Base-by-base conservation (phyloP, 2,113 vertebrate genomes). In the Kryptolebias marmoratus region DNA sequence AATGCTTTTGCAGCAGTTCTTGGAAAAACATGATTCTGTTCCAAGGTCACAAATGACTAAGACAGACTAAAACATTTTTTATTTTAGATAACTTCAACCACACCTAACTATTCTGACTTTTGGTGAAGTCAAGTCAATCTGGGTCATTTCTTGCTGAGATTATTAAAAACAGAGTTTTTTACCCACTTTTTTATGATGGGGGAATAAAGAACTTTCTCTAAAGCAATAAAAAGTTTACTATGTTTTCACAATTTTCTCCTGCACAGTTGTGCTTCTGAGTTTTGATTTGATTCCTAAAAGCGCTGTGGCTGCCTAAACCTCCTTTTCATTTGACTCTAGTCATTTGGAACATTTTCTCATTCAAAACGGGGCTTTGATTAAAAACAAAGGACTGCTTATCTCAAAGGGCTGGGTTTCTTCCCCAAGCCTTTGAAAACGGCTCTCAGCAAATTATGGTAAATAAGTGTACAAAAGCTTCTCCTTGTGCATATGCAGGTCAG, bases 371-470 rank as follows among this genome's bases (percentile, higher is more conserved):
- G 80, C 88, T 92, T 91, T 91, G 87, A 90, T 92, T 91, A 85
- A 90, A 92, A 91, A 91, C 81, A 90, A 92, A 87, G 76, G 76
- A 48, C 15, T 8, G 78, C 88, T 91, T 91, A 92, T 92, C 91
- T 91, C 88, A 91, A 92, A 90, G 87, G 77, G 82, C 86, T 87
- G 84, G 85, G 80, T 89, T 89, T 85, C 85, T 86, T 87, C 81
- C 77, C 75, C 80, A 52, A 56, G 75, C 71, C 81, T 90, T 89
- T 89, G 86, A 90, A 90, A 81, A 85, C 66, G 71, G 86, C 86
- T 80, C 11, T 16, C 71, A 85, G 84, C 84, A 86, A 88, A 88
- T 91, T 86, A 87, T 84, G 79, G 80, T 87, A 88, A 91, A 88
- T 89, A 86, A 82, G 70, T 79, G 81, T 77, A 88, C 85, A 89